Conservation (phyloP, 2,797 vertebrate species). For the Triplophysa yarkandensis region DNA sequence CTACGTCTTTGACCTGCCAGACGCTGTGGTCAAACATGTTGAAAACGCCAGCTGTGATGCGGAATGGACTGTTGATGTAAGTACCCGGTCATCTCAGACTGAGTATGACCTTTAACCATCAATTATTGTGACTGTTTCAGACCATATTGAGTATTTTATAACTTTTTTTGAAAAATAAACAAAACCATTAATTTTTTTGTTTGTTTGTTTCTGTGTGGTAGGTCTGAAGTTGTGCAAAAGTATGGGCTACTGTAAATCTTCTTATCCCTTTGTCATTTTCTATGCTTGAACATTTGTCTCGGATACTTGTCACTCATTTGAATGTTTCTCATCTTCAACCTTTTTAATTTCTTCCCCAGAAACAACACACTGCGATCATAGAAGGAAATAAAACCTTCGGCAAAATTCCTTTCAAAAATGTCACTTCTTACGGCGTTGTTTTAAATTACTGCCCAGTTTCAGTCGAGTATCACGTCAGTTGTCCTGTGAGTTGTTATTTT, state of each 20-base stretch:
- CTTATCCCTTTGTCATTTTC: background rate
- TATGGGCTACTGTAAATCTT: too few relatives aligned
- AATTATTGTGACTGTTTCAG: background rate
- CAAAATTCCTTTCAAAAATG: background rate
- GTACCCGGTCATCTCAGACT: background rate
- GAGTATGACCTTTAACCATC: too few relatives aligned
- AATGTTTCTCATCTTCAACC: background rate
- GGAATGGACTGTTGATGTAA: slow-evolving; percentile 1
- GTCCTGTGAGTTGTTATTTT: background rate
- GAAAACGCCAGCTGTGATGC: background rate
- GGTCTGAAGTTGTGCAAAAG: too few relatives aligned
- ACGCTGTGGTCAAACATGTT: background rate
- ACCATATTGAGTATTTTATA: too few relatives aligned
- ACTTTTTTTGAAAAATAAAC: too few relatives aligned
- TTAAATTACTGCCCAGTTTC: background rate
- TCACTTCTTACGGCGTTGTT: background rate
- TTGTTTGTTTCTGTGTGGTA: too few relatives aligned
- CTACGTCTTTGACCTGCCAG: background rate
- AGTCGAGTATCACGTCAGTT: slow-evolving; percentile 1
- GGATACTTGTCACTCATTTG: background rate
- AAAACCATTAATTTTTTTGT: too few relatives aligned
- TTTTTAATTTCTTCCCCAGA: background rate
- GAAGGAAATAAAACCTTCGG: background rate
- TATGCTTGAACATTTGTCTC: background rate
- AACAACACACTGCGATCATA: background rate